Base-by-base conservation (phyloP, 2,888 invertebrate genomes). In the Actias luna region DNA sequence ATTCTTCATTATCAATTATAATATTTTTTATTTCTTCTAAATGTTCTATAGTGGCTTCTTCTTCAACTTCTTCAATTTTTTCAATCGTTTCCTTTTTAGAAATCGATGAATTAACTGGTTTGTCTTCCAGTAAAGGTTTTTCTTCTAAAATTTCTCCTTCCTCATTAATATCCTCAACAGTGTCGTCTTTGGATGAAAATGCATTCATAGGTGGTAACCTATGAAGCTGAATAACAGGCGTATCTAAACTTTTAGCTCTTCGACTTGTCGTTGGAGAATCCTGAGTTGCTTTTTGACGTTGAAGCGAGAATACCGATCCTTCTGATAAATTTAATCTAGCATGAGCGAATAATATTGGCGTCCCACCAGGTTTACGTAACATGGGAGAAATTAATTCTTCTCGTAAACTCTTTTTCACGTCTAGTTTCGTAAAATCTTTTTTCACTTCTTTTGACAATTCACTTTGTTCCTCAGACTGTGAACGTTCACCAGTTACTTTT, bases 121-220 rank as follows among this genome's bases (percentile, higher is more conserved):
- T 92, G 25, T 89, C 89, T 8, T 92, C 90, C 22, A 89, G 76
- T n/a, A 94, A 77, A 0, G 93, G 84, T 75, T 94, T 94, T 66
- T 94, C 94, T 80, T 94, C 94, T 2, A 94, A 83, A 67, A 94
- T 91, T 73, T 93, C 94, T 0, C 93, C 94, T 82, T 94, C 94
- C 79, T 95, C 95, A 69, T 96, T 96, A 65, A 94, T 94, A 73
- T 95, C 94, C 71, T 95, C 97, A 0, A 97, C 95, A 0, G 97
- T 97, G 79, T 97, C 97, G 80, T 97, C 97, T 87, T 97, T 97
- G 29, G 97, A 97, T 1, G 97, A 97, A 82, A 97, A 97, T 0
- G 97, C 96, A 84, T 97, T 96, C 84, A 96, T 95, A 8, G 97
- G 95, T 18, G 97, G 97, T 52, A 97, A 85, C 75, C 95, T 93